These are phyloP conservation scores for Parus major DNA, from an alignment of 2,113 vertebrate species.

Conservation along the genomic window DNA sequence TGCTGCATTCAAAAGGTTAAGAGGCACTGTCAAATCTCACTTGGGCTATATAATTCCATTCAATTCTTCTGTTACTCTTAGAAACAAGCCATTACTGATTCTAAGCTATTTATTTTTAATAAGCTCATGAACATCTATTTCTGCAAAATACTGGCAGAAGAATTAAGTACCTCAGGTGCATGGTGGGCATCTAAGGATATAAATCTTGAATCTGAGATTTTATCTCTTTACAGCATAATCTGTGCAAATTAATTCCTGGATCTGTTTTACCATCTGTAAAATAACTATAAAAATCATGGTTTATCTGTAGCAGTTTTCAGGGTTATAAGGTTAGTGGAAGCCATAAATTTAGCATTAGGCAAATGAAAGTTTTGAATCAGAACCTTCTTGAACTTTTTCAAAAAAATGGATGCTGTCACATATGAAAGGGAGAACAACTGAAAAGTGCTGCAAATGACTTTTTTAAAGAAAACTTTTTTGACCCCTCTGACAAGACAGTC, in stretches of 20 bases:
- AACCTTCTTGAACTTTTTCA: neutral
- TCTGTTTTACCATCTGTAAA: neutral
- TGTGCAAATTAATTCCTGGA: neutral
- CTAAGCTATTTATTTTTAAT: neutral
- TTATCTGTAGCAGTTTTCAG: neutral
- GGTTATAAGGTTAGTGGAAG: neutral
- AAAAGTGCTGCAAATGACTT: neutral
- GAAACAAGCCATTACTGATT: neutral
- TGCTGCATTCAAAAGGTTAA: neutral
- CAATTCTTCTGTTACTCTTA: neutral
- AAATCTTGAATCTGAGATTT: neutral
- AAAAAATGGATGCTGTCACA: neutral
- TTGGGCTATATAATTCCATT: neutral
- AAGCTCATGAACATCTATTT: neutral
- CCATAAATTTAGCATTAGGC: neutral
- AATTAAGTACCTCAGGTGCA: neutral
- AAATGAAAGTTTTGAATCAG: neutral
- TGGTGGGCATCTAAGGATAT: neutral
- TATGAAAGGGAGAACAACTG: neutral
- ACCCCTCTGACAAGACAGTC: neutral
- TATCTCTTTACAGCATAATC: neutral
- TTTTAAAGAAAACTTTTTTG: neutral
- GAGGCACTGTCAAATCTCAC: neutral
- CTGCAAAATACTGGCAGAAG: neutral
- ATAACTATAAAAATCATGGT: neutral